These are phyloP conservation scores for Drosophila limbata DNA, from an alignment of 2,888 invertebrate genomes.

Conservation along the genomic window DNA sequence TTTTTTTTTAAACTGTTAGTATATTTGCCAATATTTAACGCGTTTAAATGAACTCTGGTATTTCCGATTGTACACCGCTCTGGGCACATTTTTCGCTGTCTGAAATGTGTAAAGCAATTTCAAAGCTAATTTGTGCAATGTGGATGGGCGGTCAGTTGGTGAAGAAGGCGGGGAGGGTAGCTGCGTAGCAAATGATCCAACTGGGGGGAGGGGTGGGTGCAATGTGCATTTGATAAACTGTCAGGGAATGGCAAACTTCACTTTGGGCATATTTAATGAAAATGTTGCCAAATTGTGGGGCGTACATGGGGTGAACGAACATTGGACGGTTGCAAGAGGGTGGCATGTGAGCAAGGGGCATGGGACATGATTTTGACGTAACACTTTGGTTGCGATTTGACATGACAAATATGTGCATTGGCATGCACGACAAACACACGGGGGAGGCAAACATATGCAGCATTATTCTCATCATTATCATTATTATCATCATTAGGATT, in stretches of 20 bases:
- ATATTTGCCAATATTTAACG: slow-evolving; percentile 8
- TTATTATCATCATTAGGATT: slow-evolving; percentile 31
- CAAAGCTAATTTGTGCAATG: slow-evolving; percentile 73
- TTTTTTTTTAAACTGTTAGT: background rate
- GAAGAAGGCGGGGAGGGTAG: background rate
- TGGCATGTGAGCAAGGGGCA: slow-evolving; percentile 11
- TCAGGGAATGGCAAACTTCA: slow-evolving; percentile 81
- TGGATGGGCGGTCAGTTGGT: slow-evolving; percentile 37
- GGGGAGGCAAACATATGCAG: slow-evolving; percentile 37
- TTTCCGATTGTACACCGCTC: slow-evolving; percentile 3
- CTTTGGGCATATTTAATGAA: slow-evolving; percentile 84
- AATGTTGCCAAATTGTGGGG: slow-evolving; percentile 75
- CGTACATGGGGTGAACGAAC: slow-evolving; percentile 6
- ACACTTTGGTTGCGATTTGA: slow-evolving; percentile 82
- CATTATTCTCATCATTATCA: slow-evolving; percentile 26
- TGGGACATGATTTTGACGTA: slow-evolving; percentile 78
- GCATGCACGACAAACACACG: slow-evolving; percentile 66
- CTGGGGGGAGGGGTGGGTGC: slow-evolving; percentile 24
- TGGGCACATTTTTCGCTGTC: slow-evolving; percentile 37
- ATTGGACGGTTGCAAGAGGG: background rate
- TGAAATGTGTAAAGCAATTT: slow-evolving; percentile 77
- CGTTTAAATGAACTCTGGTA: slow-evolving; percentile 10
- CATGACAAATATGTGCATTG: slow-evolving; percentile 82
- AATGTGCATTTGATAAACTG: slow-evolving; percentile 80
- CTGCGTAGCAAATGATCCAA: slow-evolving; percentile 25